These are phyloP conservation scores for Paramuricea clavata DNA, from an alignment of 92 coral and sea anemone species.

Conservation along the genomic window DNA sequence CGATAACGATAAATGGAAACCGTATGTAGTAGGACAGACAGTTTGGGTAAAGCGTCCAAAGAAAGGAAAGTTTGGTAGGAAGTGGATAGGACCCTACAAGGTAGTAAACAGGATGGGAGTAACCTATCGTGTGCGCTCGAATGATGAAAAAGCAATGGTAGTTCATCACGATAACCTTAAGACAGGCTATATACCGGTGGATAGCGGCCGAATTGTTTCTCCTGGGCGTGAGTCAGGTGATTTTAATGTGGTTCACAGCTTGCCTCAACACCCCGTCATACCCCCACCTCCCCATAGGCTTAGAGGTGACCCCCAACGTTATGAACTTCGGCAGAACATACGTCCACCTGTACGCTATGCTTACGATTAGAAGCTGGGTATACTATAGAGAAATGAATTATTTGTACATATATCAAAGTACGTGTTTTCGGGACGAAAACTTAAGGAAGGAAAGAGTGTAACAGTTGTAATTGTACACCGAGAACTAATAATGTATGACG, in stretches of 20 bases:
- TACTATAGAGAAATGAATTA: background rate
- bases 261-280: constrained; percentile 27
- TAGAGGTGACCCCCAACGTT: constrained; percentile 42
- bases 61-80: constrained; percentile 30
- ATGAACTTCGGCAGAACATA: constrained; percentile 25
- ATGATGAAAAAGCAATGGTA: background rate
- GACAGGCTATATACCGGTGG: background rate
- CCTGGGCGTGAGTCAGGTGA: constrained; percentile 30
- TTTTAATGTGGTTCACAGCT: constrained; percentile 22
- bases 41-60: constrained; percentile 43
- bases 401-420: background rate
- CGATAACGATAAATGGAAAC: constrained; percentile 1
- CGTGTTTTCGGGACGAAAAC: constrained; percentile 24
- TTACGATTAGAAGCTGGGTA: background rate
- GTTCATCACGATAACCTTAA: constrained; percentile 21
- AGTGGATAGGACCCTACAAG: constrained; percentile 29
- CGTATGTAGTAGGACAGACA: constrained; percentile 17
- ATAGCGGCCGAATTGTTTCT: background rate
- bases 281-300: constrained; percentile 35
- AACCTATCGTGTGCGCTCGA: background rate
- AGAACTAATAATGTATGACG: background rate
- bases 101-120: background rate
- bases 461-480: too few relatives aligned
- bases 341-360: constrained; percentile 1
- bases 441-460: constrained; percentile 18